Evolutionary conservation across 2,888 invertebrate species (phyloP).

Genomic region (Drosophila helvetica): DNA sequence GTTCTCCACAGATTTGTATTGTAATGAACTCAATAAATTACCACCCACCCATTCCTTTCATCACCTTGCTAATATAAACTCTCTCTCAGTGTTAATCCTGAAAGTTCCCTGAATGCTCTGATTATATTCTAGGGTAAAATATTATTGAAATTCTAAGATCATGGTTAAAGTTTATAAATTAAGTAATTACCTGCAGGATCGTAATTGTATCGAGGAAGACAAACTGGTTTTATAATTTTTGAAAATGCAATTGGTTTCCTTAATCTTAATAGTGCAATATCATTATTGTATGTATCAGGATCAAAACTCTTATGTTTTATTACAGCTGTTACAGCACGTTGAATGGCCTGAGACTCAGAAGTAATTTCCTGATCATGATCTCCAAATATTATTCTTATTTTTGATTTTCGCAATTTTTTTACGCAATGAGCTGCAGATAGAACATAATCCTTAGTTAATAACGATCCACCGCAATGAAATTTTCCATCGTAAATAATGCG

Average conservation of each 20-base stretch:
- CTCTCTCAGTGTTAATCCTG: too few species aligned
- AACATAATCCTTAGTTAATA: conserved; percentile 92
- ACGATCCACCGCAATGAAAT: conserved; percentile 94
- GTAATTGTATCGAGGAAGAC: conserved; percentile 86
- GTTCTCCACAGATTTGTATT: too few species aligned
- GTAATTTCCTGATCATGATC: conserved; percentile 93
- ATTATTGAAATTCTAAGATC: not conserved
- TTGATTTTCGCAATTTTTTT: conserved; percentile 89
- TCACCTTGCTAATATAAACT: too few species aligned
- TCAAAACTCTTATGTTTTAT: conserved; percentile 93
- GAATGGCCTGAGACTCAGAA: conserved; percentile 90
- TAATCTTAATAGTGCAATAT: conserved; percentile 91
- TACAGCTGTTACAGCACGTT: conserved; percentile 91
- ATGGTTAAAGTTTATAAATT: not conserved
- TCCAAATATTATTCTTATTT: conserved; percentile 92
- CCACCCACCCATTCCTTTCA: too few species aligned
- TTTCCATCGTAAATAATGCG: conserved; percentile 93
- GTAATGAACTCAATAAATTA: too few species aligned
- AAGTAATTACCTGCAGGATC: conserved; percentile 85
- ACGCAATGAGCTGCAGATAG: conserved; percentile 95
- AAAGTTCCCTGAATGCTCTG: too few species aligned
- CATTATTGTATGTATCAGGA: conserved; percentile 93
- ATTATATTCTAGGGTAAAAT: not conserved
- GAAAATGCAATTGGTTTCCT: conserved; percentile 91
- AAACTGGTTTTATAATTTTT: conserved; percentile 87